These are phyloP conservation scores for Arizona elegans DNA, from an alignment of 2,113 vertebrate species.

Conservation along the genomic window DNA sequence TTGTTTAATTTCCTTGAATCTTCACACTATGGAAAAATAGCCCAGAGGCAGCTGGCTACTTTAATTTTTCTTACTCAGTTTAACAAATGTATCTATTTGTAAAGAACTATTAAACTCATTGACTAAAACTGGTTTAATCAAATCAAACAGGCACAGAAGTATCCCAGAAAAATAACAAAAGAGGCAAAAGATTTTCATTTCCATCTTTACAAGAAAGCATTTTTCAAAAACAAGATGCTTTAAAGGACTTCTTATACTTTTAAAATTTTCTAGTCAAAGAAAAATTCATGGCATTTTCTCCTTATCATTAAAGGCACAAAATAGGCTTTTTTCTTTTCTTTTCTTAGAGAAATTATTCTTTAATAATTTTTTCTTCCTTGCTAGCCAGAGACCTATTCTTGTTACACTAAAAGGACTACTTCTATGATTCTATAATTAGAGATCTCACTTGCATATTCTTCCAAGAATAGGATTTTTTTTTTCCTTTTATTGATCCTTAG, in stretches of 20 bases:
- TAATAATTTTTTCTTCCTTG: neutral
- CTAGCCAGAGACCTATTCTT: neutral
- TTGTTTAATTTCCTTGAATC: neutral
- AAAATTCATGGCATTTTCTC: neutral
- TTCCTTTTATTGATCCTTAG: neutral
- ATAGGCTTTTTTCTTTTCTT: neutral
- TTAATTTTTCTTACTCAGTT: neutral
- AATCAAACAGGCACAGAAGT: neutral
- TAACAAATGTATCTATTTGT: neutral
- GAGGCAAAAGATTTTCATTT: neutral
- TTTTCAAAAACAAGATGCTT: neutral
- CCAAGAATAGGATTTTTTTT: neutral
- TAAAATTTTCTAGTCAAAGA: neutral
- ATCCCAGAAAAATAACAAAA: neutral
- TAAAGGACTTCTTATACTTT: neutral
- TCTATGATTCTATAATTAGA: neutral
- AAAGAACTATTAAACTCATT: constrained; percentile 11
- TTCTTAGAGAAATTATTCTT: neutral
- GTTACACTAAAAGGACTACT: neutral
- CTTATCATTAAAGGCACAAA: neutral
- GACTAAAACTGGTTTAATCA: constrained; percentile 5
- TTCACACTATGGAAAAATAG: neutral
- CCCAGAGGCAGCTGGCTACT: neutral
- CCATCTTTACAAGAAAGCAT: neutral
- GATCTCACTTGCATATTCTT: neutral